phyloP scores from a whole-genome alignment of 2,113 vertebrate genomes.

The Zootoca vivipara region DNA sequence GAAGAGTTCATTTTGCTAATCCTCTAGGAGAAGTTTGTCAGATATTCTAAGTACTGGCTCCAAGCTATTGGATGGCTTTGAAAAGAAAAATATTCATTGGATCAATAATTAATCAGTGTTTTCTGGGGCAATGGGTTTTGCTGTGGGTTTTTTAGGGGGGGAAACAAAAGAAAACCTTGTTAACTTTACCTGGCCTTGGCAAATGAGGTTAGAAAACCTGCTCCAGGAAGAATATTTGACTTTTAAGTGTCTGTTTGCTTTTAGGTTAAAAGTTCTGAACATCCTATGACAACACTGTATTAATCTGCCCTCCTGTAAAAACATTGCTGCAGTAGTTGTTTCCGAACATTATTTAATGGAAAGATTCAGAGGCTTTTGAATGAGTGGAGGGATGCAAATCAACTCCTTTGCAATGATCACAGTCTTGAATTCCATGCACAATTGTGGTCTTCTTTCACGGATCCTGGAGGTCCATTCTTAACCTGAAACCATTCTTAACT shows the following conservation, averaged over 20 bases:
- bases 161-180: conserved; percentile 13
- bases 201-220: conserved; percentile 48
- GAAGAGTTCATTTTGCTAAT: conserved; percentile 68
- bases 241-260: conserved; percentile 51
- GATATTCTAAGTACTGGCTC: conserved; percentile 58
- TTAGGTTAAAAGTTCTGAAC: conserved; percentile 48
- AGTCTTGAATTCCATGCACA: neutral
- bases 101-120: conserved; percentile 70
- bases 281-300: conserved; percentile 38
- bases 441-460: no score
- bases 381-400: neutral
- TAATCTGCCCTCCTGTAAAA: conserved; percentile 55
- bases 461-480: no score
- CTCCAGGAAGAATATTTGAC: conserved; percentile 55
- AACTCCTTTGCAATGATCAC: neutral
- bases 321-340: conserved; percentile 38
- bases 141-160: neutral
- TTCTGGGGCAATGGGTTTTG: conserved; percentile 47
- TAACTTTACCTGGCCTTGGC: conserved; percentile 50
- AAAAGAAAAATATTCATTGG: conserved; percentile 61
- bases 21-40: conserved; percentile 65
- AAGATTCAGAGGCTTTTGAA: neutral
- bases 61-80: conserved; percentile 46
- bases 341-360: conserved; percentile 48
- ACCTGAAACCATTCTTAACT: no score